These are phyloP conservation scores for Lanius ludovicianus DNA, from an alignment of 2,113 vertebrate genomes.

Conservation along the genomic window DNA sequence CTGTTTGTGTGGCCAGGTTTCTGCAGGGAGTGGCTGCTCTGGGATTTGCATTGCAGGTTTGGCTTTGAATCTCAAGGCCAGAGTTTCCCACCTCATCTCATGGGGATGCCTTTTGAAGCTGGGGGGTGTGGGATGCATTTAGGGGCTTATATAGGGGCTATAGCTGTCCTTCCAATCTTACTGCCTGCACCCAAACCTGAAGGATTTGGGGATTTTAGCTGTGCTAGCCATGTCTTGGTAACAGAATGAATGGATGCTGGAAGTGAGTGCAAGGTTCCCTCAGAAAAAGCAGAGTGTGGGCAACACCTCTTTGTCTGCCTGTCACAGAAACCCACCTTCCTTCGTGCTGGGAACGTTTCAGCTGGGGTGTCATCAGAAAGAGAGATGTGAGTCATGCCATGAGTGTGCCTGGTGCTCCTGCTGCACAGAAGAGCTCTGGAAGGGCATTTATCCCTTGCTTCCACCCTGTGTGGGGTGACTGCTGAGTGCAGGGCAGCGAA, in stretches of 20 bases:
- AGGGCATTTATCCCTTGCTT: neutral
- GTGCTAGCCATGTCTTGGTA: fast-evolving
- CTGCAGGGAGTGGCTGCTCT: neutral
- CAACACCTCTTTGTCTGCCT: neutral
- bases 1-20: neutral
- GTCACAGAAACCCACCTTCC: neutral
- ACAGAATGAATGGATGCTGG: neutral
- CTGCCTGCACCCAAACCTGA: neutral
- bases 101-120: neutral
- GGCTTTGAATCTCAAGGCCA: too few species aligned
- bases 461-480: neutral
- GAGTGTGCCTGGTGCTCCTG: neutral
- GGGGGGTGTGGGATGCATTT: neutral
- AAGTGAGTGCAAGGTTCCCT: neutral
- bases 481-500: neutral
- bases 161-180: neutral
- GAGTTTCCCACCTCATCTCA: neutral
- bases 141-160: neutral
- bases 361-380: neutral
- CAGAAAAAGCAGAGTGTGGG: neutral
- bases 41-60: neutral
- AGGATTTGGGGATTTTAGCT: neutral
- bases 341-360: neutral
- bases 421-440: neutral
- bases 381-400: neutral